Evolutionary conservation across 1,140 invertebrate species (phyloP).

Genomic region (Pseudomyrmex concolor): DNA sequence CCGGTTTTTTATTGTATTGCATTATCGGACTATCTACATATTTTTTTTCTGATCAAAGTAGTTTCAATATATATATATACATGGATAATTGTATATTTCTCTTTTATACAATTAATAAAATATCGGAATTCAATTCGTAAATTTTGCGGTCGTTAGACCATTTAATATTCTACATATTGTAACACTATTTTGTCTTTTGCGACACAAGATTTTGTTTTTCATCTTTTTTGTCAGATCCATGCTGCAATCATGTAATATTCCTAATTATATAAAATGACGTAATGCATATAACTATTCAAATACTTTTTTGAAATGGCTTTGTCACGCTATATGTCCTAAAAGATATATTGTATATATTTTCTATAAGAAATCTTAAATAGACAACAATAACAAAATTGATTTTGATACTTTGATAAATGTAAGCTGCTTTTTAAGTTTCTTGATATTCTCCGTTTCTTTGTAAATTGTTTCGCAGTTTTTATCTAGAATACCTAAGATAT

Average conservation of each 20-base stretch:
- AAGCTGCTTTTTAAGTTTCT: neutral
- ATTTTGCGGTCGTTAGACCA: conserved; percentile 8
- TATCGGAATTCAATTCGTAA: conserved; percentile 27
- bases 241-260: neutral
- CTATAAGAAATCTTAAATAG: too few species aligned
- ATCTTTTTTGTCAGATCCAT: neutral
- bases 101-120: conserved; percentile 17
- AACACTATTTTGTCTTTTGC: conserved; percentile 6
- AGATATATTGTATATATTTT: conserved; percentile 6
- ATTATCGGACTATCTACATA: conserved; percentile 3
- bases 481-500: conserved; percentile 8
- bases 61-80: neutral
- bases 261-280: conserved; percentile 16
- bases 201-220: neutral
- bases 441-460: too few species aligned
- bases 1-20: conserved; percentile 41
- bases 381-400: conserved; percentile 18
- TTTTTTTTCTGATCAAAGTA: neutral
- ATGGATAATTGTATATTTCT: neutral
- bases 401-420: conserved; percentile 26
- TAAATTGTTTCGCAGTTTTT: neutral
- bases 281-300: conserved; percentile 1
- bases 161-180: conserved; percentile 3
- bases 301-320: conserved; percentile 28
- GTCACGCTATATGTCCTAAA: neutral